Evolutionary conservation across 2,113 vertebrate genomes (phyloP), one percentile per base, ranked within the genome.

Genomic region (Menidia beryllina): DNA sequence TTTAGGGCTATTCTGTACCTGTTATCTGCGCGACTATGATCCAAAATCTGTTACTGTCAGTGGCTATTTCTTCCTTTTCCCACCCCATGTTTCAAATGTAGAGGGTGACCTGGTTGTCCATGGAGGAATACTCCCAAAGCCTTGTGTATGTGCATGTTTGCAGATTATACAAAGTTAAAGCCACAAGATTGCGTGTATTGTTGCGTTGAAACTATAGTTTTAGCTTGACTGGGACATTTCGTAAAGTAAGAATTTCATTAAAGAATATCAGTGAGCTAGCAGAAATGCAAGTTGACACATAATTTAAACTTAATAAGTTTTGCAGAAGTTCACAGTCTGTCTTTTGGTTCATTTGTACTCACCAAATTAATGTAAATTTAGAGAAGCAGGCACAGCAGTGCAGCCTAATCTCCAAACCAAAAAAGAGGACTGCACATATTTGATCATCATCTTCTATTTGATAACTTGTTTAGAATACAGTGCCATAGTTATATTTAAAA

Each of bases 11-110:
- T 12, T 0, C 6, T 77, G 64, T 65, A 56, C 59, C 52, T 65
- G 23, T 53, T 51, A 57, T 63, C 66, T 56, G 51, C 48, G 49
- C 24, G 19, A 7, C 19, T 36, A 14, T 23, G 7, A 71, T 79
- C 67, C 49, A 26, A 64, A 68, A 55, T 26, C 64, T 84, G 77
- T 81, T 73, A 74, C 57, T 62, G 60, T 75, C 79, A 78, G n/a
- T n/a, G 26, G 59, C 47, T 41, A 14, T 41, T 41, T 12, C 39
- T 14, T 41, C 4, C 3, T 8, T 39, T 13, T 39, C 12, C 2
- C 12, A 39, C 7, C 3, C 24, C 36, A 4, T 51, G 13, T 5
- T 20, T 39, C 49, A 30, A 30, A 30, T 8, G 8, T 8, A 30
- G 30, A 30, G 4, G 30, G 30, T 30, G 8, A 30, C 30, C 30